phyloP scores from a whole-genome alignment of 2,113 vertebrate genomes.

The Corythaeola cristata region DNA sequence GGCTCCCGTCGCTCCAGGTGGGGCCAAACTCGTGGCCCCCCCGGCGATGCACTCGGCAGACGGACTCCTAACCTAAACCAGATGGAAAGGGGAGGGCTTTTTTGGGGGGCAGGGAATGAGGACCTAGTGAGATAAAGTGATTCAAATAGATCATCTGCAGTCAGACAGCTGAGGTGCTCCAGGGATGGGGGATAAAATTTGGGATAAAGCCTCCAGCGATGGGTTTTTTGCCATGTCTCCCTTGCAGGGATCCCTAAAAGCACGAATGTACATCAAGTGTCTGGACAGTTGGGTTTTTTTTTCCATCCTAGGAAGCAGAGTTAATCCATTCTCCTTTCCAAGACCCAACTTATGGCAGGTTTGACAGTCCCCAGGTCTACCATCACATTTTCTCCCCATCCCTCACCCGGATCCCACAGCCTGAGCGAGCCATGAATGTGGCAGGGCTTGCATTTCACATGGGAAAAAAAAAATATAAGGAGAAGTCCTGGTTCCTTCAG shows the following conservation, averaged over 20 bases:
- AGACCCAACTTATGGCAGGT: not conserved
- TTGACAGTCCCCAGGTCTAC: slow-evolving; percentile 44
- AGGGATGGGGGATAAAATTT: not conserved
- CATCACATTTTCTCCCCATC: not conserved
- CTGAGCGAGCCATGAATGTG: accelerated
- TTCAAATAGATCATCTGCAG: not conserved
- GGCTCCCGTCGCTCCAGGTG: slow-evolving; percentile 36
- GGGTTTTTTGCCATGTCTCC: not conserved
- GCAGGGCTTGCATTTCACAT: not conserved
- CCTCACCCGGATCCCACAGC: not conserved
- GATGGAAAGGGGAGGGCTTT: slow-evolving; percentile 5
- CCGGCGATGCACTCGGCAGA: not conserved
- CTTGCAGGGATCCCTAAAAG: not conserved
- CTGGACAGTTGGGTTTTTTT: not conserved
- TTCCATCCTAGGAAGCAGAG: not conserved
- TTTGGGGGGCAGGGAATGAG: not conserved
- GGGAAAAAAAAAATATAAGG: not conserved
- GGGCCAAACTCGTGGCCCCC: slow-evolving; percentile 14
- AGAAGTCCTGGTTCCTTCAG: not conserved
- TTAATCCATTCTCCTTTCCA: slow-evolving; percentile 17
- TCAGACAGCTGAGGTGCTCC: not conserved
- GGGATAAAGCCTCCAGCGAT: not conserved
- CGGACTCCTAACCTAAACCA: slow-evolving; percentile 69
- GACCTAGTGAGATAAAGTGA: not conserved
- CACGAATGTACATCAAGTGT: not conserved